These are phyloP conservation scores for Aplysina aerophoba DNA, from an alignment of 37 sponge, comb jelly and placozoan species.

Conservation along the genomic window DNA sequence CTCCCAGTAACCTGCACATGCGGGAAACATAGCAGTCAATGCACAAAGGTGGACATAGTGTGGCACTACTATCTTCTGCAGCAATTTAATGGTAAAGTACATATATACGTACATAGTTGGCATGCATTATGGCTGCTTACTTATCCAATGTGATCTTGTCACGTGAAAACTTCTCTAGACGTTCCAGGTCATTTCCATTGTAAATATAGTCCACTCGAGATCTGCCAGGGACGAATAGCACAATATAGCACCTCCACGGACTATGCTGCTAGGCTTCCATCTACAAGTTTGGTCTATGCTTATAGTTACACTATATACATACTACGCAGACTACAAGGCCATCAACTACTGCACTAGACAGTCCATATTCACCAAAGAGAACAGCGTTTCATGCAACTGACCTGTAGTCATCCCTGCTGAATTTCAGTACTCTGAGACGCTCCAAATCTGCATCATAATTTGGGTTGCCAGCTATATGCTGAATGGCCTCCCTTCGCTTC, in stretches of 20 bases:
- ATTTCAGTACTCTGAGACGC: slow-evolving; percentile 15
- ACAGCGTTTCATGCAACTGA: not conserved
- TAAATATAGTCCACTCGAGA: slow-evolving; percentile 64
- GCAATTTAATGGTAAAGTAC: not conserved
- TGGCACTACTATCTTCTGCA: not conserved
- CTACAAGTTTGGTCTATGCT: too few species aligned
- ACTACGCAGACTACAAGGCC: too few species aligned
- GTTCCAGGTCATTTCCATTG: slow-evolving; percentile 65
- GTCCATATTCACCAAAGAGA: too few species aligned
- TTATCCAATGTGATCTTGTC: slow-evolving; percentile 69
- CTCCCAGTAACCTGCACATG: slow-evolving; percentile 10
- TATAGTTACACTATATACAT: too few species aligned
- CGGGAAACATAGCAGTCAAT: not conserved
- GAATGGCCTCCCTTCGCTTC: not conserved
- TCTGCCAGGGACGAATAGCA: slow-evolving; percentile 2
- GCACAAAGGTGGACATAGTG: too few species aligned
- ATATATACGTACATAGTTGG: not conserved
- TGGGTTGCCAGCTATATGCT: not conserved
- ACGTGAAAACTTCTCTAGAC: slow-evolving; percentile 67
- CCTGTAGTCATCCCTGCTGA: slow-evolving; percentile 35
- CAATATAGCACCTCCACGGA: not conserved
- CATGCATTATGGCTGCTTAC: slow-evolving; percentile 43
- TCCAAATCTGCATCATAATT: slow-evolving; percentile 25
- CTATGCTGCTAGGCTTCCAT: too few species aligned
- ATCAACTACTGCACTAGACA: too few species aligned